Percentiles rank a stretch among this genome's conserved stretches.
Conservation (phyloP, 1,140 invertebrate species). For the Stegodyphus dumicola region DNA sequence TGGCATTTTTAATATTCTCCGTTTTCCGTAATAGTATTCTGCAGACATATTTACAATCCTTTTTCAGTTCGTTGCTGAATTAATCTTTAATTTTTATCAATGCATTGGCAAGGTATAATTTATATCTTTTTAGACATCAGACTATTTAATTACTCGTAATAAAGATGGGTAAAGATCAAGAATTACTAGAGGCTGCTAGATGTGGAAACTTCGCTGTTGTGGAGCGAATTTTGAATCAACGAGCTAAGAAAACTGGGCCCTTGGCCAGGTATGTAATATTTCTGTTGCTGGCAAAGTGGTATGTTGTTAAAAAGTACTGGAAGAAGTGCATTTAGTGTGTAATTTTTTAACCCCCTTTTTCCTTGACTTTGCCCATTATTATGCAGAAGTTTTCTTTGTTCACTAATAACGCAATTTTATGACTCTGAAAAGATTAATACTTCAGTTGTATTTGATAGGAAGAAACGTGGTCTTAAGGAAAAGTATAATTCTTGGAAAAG, state of each 20-base stretch:
- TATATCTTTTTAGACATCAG: background rate
- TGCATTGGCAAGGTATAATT: background rate
- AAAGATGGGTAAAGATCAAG: slow-evolving; percentile 91
- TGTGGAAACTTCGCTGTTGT: slow-evolving; percentile 88
- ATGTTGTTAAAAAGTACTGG: too few species aligned
- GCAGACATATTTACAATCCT: background rate
- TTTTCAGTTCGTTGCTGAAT: background rate
- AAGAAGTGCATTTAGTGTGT: too few species aligned
- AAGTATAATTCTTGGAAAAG: too few species aligned
- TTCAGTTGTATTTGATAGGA: too few species aligned
- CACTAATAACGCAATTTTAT: too few species aligned
- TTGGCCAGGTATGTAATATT: slow-evolving; percentile 87
- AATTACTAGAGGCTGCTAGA: slow-evolving; percentile 92
- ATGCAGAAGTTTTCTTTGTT: too few species aligned
- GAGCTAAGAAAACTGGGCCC: slow-evolving; percentile 91
- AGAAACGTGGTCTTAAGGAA: too few species aligned
- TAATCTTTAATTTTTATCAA: background rate
- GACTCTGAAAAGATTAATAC: too few species aligned
- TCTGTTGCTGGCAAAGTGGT: too few species aligned
- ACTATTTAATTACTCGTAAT: background rate
- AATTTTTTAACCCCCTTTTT: too few species aligned
- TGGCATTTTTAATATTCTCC: background rate
- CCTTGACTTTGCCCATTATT: too few species aligned
- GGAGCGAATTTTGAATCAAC: slow-evolving; percentile 89
- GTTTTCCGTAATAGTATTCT: background rate